Evolutionary conservation across 2,797 vertebrate genomes (phyloP).

Genomic region (Uromys caudimaculatus): DNA sequence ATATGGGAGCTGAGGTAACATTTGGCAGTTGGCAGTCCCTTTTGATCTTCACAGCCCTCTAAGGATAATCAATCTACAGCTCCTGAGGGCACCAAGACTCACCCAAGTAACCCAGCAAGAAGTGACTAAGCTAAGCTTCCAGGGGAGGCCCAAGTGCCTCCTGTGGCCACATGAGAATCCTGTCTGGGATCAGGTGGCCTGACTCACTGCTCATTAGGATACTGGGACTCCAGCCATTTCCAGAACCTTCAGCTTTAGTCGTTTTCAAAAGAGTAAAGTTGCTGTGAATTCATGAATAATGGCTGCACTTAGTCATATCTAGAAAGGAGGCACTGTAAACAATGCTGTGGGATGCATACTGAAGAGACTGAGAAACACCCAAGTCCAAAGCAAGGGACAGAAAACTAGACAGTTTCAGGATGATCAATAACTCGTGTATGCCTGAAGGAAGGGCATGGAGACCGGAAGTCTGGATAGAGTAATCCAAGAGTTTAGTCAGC

Average conservation of each 20-base stretch:
- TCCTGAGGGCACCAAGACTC: not conserved
- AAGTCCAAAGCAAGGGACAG: conserved; percentile 19
- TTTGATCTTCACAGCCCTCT: not conserved
- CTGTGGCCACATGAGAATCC: not conserved
- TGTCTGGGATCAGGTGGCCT: not conserved
- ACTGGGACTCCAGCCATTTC: not conserved
- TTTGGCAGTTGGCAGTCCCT: not conserved
- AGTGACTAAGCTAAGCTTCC: not conserved
- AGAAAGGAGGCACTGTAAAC: conserved; percentile 13
- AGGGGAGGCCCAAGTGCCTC: not conserved
- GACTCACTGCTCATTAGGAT: not conserved
- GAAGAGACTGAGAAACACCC: conserved; percentile 5
- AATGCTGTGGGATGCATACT: conserved; percentile 14
- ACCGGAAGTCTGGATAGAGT: not conserved
- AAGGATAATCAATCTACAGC: not conserved
- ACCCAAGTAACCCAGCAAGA: not conserved
- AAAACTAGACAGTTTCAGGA: not conserved
- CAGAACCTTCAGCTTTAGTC: conserved; percentile 33
- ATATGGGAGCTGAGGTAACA: not conserved
- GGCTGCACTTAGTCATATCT: conserved; percentile 34
- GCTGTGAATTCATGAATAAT: conserved; percentile 27
- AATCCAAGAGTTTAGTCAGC: not conserved
- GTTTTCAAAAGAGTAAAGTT: conserved; percentile 56
- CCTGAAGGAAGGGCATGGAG: not conserved
- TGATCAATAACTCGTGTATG: not conserved